Evolutionary conservation across 2,113 vertebrate genomes (phyloP).

Genomic region (Excalfactoria chinensis): DNA sequence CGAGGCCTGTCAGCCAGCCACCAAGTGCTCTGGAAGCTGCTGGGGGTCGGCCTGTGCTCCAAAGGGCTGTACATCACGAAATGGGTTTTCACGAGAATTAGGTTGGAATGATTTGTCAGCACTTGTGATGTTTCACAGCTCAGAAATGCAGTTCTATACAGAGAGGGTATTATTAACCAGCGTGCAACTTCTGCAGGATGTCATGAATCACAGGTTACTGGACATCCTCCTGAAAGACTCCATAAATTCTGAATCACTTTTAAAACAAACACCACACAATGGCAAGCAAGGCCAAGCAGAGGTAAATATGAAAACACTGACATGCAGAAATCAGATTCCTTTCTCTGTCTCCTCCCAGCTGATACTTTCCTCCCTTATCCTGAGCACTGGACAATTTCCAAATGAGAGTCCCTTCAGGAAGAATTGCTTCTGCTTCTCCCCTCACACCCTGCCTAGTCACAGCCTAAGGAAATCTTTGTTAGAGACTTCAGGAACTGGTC

Average conservation of each 20-base stretch:
- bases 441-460: neutral
- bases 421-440: neutral
- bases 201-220: constrained; percentile 42
- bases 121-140: neutral
- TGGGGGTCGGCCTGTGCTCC: neutral
- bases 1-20: neutral
- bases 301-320: constrained; percentile 22
- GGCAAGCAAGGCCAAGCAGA: constrained; percentile 2
- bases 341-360: neutral
- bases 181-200: constrained; percentile 32
- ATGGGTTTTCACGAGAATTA: neutral
- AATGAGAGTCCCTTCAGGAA: neutral
- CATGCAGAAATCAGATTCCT: neutral
- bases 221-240: constrained; percentile 34
- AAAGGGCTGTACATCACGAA: neutral
- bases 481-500: neutral
- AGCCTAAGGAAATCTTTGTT: neutral
- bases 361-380: neutral
- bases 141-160: neutral
- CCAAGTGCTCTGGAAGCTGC: neutral
- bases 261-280: constrained; percentile 44
- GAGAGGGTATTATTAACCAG: neutral
- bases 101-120: neutral
- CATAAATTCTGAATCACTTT: constrained; percentile 57
- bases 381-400: neutral